Percentiles rank a stretch among this genome's conserved stretches.
Evolutionary conservation across 1,140 invertebrate genomes (phyloP).

Genomic region (Caerostris extrusa): DNA sequence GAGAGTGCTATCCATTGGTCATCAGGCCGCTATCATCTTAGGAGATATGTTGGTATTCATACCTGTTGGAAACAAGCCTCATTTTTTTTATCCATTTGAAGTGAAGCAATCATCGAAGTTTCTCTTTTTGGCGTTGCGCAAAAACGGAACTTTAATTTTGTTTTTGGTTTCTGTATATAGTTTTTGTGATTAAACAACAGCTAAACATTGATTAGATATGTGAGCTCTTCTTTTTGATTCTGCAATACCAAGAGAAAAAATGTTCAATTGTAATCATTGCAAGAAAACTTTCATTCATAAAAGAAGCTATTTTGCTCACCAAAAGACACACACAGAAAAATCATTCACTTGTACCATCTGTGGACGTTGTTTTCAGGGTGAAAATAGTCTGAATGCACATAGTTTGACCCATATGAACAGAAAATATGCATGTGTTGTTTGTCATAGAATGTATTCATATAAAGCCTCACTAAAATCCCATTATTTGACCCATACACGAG

Average conservation of each 20-base stretch:
- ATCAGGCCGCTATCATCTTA: too few species aligned
- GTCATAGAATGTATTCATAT: constrained; percentile 31
- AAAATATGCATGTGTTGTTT: constrained; percentile 37
- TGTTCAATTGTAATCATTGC: constrained; percentile 37
- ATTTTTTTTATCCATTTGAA: too few species aligned
- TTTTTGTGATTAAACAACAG: too few species aligned
- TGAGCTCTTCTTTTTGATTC: not conserved
- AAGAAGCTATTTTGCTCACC: constrained; percentile 13
- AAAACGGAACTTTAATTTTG: too few species aligned
- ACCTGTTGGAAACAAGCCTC: too few species aligned
- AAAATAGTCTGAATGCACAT: constrained; percentile 24
- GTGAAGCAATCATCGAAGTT: too few species aligned
- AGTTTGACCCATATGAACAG: not conserved
- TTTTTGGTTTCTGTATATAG: too few species aligned
- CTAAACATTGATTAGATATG: too few species aligned
- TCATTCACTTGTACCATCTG: constrained; percentile 16
- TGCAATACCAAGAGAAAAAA: constrained; percentile 1
- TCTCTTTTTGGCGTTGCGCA: too few species aligned
- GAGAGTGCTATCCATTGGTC: too few species aligned
- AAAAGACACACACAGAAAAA: not conserved
- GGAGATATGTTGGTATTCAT: too few species aligned
- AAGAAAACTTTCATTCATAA: constrained; percentile 27
- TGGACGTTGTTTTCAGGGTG: constrained; percentile 38
- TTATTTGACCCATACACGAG: constrained; percentile 40
- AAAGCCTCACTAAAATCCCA: constrained; percentile 43